Base-by-base conservation (phyloP, 2,113 vertebrate species). In the Plectropomus leopardus region DNA sequence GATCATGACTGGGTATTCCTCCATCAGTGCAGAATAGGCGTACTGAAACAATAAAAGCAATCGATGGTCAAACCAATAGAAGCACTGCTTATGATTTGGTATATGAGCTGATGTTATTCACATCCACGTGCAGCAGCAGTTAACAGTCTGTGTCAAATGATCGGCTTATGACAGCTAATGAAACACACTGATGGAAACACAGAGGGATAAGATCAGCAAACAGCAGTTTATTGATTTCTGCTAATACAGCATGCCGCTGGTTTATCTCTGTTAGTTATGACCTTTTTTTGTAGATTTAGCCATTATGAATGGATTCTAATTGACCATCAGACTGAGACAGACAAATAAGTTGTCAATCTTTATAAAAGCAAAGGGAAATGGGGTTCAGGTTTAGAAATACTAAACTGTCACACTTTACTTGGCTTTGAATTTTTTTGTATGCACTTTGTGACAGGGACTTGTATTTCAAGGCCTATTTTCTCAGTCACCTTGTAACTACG, bases 1-100 rank as follows among this genome's bases (percentile, higher is more conserved):
- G 63, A 98, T 94, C 50, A 92, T 87, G 24, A 96, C 96, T 0
- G 58, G 95, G 78, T 98, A 98, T 83, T 98, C 96, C 0, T 97
- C 96, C 90, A 96, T 92, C 13, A 76, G 55, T 0, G 92, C 93
- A 7, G 94, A 92, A 51, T 99, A 99, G 70, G 94, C 94, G 80
- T 97, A 96, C 98, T 99, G 94, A 48, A 93, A 87, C 14, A 73
- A 28, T 42, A 61, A 7, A 0, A 72, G 67, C 0, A 32, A n/a
- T 24, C 3, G 42, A 32, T 3, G 28, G 63, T 59, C 7, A 44
- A 32, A 76, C 10, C 21, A 67, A n/a, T 17, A 45, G 15, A 2
- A 78, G 6, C 36, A 17, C 1, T 8, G 5, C 10, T 6, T 34
- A 11, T 65, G 2, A 67, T 17, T 9, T 8, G 10, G 7, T 21